These are phyloP conservation scores for Sphaerophoria taeniata DNA, from an alignment of 2,888 invertebrate genomes.

Conservation along the genomic window DNA sequence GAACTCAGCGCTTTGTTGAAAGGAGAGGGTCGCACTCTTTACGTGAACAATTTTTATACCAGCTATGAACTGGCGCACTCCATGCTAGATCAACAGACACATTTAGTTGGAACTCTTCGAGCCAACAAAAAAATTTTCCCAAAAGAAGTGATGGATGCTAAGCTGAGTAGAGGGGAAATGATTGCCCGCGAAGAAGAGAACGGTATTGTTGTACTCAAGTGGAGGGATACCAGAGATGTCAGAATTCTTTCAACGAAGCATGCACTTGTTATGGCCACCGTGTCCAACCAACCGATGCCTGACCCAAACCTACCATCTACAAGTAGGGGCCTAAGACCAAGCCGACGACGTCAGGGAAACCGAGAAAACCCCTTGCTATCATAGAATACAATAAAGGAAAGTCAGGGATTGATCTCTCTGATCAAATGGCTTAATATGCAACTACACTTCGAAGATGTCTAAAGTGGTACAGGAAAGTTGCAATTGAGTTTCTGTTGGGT, in stretches of 20 bases:
- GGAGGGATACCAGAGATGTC: conserved; percentile 78
- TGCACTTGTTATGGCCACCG: conserved; percentile 75
- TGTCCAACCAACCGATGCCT: conserved; percentile 39
- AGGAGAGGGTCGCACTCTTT: conserved; percentile 16
- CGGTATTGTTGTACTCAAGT: conserved; percentile 78
- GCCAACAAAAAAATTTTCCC: conserved; percentile 48
- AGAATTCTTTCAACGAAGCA: conserved; percentile 78
- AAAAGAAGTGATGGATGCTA: conserved; percentile 51
- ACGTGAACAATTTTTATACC: conserved; percentile 28
- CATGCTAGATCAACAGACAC: conserved; percentile 26
- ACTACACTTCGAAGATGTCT: conserved; percentile 42
- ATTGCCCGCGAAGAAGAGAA: conserved; percentile 77
- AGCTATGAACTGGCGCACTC: conserved; percentile 43
- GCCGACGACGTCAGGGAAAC: conserved; percentile 7
- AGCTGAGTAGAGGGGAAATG: conserved; percentile 71
- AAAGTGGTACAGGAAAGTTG: conserved; percentile 57
- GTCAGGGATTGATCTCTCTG: conserved; percentile 19
- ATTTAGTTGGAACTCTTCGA: conserved; percentile 59
- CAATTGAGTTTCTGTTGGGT: conserved; percentile 49
- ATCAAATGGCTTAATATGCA: background rate
- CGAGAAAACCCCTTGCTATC: conserved; percentile 29
- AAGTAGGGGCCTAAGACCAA: no score
- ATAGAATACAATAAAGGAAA: conserved; percentile 27
- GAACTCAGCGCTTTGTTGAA: conserved; percentile 26
- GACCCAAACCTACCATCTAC: no score